Conservation (phyloP, 2,888 invertebrate species). For the Drosophila prolongata region DNA sequence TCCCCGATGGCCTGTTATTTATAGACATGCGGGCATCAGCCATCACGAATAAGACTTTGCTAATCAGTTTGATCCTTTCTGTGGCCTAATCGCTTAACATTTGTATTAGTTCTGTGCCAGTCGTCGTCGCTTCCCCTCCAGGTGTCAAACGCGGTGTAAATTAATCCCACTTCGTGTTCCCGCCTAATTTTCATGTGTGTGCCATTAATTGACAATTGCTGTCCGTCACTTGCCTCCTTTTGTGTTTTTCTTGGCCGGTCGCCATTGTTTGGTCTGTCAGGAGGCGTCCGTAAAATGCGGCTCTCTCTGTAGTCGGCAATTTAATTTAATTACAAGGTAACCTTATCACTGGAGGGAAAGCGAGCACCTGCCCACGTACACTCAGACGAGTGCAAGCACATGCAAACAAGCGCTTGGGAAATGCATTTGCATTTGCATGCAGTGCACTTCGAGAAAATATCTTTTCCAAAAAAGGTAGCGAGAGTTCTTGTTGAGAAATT, state of each 20-base stretch:
- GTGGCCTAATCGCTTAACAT: conserved; percentile 81
- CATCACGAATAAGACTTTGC: conserved; percentile 69
- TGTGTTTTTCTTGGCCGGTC: conserved; percentile 6
- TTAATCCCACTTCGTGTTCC: conserved; percentile 70
- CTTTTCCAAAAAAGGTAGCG: neutral
- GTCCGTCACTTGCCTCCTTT: conserved; percentile 16
- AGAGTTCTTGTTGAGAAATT: too few species aligned
- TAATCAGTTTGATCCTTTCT: conserved; percentile 81
- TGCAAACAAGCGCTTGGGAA: conserved; percentile 18
- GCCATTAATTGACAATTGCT: conserved; percentile 65
- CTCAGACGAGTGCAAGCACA: conserved; percentile 5
- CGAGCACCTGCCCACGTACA: conserved; percentile 57
- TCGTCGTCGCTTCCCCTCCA: conserved; percentile 23
- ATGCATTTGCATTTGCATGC: conserved; percentile 7
- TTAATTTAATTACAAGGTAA: conserved; percentile 77
- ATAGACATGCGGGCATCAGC: conserved; percentile 15
- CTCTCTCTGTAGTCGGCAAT: conserved; percentile 53
- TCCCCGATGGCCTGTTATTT: conserved; percentile 33
- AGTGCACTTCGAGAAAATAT: neutral
- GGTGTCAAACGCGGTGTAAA: conserved; percentile 65
- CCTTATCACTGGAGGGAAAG: conserved; percentile 62
- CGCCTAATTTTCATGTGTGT: conserved; percentile 68
- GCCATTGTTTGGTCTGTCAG: conserved; percentile 24
- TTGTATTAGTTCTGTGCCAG: conserved; percentile 66
- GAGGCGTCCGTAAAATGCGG: conserved; percentile 32